phyloP scores from a whole-genome alignment of 2,888 invertebrate genomes.

The Cryptophagus acutangulus region DNA sequence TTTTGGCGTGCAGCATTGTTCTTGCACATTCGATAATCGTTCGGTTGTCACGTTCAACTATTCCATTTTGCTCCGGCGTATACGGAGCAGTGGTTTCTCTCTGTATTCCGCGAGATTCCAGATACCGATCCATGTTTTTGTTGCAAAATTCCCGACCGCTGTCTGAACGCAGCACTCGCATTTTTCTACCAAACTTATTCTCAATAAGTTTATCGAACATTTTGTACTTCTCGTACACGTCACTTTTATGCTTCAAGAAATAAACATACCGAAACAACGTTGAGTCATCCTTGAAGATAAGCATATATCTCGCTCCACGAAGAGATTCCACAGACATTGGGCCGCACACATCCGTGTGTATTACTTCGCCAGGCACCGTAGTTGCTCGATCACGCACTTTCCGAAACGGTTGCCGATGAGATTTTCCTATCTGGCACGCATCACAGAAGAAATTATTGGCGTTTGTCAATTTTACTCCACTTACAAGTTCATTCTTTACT shows the following conservation, averaged over 20 bases:
- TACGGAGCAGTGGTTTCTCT: conserved; percentile 10
- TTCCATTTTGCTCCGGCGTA: conserved; percentile 14
- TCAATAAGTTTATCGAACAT: conserved; percentile 2
- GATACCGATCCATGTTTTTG: conserved; percentile 8
- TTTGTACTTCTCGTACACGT: conserved; percentile 14
- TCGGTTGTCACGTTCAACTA: conserved; percentile 14
- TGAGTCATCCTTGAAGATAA: conserved; percentile 20
- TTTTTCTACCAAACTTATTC: conserved; percentile 13
- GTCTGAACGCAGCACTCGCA: conserved; percentile 9
- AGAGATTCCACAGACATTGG: too few relatives aligned
- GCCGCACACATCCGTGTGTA: neutral
- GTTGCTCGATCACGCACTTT: too few relatives aligned
- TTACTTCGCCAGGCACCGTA: neutral
- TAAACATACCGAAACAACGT: conserved; percentile 18
- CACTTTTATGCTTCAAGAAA: conserved; percentile 20
- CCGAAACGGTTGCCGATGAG: conserved; percentile 19
- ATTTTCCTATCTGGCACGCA: conserved; percentile 23
- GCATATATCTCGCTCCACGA: too few relatives aligned
- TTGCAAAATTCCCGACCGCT: conserved; percentile 14
- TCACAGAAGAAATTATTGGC: conserved; percentile 19
- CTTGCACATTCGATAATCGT: conserved; percentile 18
- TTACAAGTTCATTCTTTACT: conserved; percentile 8
- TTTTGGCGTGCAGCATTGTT: conserved; percentile 26
- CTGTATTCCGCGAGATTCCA: conserved; percentile 8
- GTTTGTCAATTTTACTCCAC: conserved; percentile 3